Conservation (phyloP, 2,113 vertebrate genomes). For the Antigone vipio region DNA sequence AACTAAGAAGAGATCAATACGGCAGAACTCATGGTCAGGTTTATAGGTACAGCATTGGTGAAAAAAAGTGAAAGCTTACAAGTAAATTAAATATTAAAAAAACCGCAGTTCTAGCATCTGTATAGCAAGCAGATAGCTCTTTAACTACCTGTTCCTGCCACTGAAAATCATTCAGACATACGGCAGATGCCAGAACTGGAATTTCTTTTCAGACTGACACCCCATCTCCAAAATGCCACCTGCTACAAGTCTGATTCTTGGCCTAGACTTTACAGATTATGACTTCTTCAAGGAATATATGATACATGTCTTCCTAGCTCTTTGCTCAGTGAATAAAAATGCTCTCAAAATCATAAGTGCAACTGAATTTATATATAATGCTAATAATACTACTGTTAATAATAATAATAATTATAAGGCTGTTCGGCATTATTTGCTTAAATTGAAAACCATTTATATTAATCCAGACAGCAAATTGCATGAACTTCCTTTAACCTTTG, state of each 20-base stretch:
- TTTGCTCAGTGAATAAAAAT: not conserved
- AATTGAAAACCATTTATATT: slow-evolving; percentile 14
- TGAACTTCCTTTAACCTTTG: slow-evolving; percentile 45
- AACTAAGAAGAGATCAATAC: not conserved
- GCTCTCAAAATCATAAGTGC: not conserved
- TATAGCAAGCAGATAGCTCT: not conserved
- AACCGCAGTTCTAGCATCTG: not conserved
- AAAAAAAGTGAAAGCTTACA: not conserved
- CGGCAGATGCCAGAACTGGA: not conserved
- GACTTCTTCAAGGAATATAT: not conserved
- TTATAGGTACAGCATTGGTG: not conserved
- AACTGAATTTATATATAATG: not conserved
- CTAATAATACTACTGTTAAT: not conserved
- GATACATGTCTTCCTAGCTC: not conserved
- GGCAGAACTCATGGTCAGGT: not conserved
- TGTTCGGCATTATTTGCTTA: slow-evolving; percentile 17
- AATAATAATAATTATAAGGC: not conserved
- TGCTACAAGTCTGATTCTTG: not conserved
- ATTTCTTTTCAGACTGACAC: slow-evolving; percentile 8
- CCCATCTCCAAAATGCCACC: not conserved
- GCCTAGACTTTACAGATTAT: not conserved
- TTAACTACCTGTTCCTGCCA: not conserved
- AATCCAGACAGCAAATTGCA: not conserved
- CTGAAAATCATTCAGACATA: not conserved
- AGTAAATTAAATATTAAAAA: not conserved